Evolutionary conservation across 2,888 invertebrate genomes (phyloP).

Genomic region (Empis livida): DNA sequence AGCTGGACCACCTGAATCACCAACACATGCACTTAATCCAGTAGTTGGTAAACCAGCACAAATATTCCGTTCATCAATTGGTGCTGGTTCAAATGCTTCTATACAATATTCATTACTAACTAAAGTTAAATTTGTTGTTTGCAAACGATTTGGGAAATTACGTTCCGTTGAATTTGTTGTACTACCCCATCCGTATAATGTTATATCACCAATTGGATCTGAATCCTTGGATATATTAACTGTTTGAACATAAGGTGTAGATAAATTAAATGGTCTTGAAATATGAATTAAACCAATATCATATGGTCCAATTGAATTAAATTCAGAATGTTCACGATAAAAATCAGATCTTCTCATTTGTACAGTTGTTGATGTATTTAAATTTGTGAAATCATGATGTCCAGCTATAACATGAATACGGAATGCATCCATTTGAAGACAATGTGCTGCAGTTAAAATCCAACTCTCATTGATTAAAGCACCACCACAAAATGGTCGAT

Average conservation of each 20-base stretch:
- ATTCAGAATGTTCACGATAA: conserved; percentile 3
- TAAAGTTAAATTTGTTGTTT: conserved; percentile 8
- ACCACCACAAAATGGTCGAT: conserved; percentile 10
- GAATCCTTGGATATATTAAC: conserved; percentile 3
- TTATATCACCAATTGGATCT: conserved; percentile 3
- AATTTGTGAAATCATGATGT: conserved; percentile 2
- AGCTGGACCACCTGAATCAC: conserved; percentile 17
- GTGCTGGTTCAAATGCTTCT: conserved; percentile 2
- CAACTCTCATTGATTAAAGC: conserved; percentile 9
- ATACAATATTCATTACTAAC: conserved; percentile 7
- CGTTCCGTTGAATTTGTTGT: conserved; percentile 2
- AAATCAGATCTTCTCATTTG: conserved; percentile 6
- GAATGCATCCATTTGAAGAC: conserved; percentile 6
- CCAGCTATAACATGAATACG: conserved; percentile 8
- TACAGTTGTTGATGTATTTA: not conserved
- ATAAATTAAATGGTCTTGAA: conserved; percentile 6
- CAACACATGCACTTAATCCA: conserved; percentile 11
- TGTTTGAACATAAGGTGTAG: conserved; percentile 6
- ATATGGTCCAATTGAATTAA: conserved; percentile 9
- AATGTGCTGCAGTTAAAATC: conserved; percentile 14
- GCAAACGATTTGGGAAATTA: conserved; percentile 6
- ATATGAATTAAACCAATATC: conserved; percentile 12
- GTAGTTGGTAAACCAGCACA: conserved; percentile 10
- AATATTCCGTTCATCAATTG: conserved; percentile 8
- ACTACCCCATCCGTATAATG: conserved; percentile 14